These are phyloP conservation scores for Abramis brama DNA, from an alignment of 2,113 vertebrate genomes.

Conservation along the genomic window DNA sequence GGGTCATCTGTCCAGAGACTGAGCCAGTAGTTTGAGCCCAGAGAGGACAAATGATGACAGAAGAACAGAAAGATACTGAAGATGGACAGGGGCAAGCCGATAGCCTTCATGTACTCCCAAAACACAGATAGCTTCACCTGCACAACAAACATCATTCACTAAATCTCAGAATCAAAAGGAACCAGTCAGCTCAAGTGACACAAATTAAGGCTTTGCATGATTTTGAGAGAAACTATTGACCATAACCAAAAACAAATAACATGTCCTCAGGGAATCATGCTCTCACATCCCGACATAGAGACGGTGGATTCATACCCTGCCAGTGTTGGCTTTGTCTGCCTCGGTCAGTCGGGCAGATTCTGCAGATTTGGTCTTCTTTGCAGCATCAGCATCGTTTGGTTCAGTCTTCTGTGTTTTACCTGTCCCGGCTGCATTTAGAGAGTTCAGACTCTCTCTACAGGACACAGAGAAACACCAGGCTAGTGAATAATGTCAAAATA, in stretches of 20 bases:
- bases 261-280: not conserved
- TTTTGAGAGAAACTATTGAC: not conserved
- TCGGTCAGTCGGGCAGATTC: slow-evolving; percentile 85
- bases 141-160: not conserved
- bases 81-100: slow-evolving; percentile 83
- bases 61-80: slow-evolving; percentile 88
- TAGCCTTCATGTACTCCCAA: slow-evolving; percentile 92
- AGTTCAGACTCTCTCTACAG: slow-evolving; percentile 75
- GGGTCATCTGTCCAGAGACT: slow-evolving; percentile 96
- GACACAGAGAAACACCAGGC: slow-evolving; percentile 26
- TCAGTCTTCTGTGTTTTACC: slow-evolving; percentile 43
- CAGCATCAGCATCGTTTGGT: not conserved
- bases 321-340: slow-evolving; percentile 90
- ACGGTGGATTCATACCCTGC: slow-evolving; percentile 76
- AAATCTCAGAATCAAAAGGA: not conserved
- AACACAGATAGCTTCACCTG: slow-evolving; percentile 92
- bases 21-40: slow-evolving; percentile 95
- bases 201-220: not conserved
- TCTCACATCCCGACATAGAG: not conserved
- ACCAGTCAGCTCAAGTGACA: not conserved
- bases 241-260: not conserved
- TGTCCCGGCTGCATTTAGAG: slow-evolving; percentile 58
- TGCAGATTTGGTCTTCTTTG: slow-evolving; percentile 63
- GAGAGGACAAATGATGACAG: slow-evolving; percentile 81
- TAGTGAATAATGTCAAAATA: not conserved